Percentiles rank a stretch among this genome's conserved stretches.
phyloP scores from a whole-genome alignment of 2,797 vertebrate species.

The Neopelma chrysocephalum region DNA sequence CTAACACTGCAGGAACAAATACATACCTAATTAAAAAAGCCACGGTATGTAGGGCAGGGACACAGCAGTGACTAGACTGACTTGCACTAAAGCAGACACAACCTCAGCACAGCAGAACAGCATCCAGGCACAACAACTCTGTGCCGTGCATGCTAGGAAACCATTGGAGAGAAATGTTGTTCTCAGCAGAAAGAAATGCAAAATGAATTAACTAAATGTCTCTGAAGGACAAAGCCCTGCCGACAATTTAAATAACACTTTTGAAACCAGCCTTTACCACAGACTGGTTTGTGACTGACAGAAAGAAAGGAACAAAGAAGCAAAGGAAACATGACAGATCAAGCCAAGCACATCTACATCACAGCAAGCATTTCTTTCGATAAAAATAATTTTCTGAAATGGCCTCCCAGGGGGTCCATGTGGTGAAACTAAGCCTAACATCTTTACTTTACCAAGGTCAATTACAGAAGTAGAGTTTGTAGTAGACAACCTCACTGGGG shows the following conservation, averaged over 20 bases:
- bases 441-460: neutral
- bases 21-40: constrained; percentile 37
- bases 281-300: constrained; percentile 6
- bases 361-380: neutral
- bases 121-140: neutral
- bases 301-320: constrained; percentile 22
- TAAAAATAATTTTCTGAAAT: constrained; percentile 26
- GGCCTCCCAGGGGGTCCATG: neutral
- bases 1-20: constrained; percentile 35
- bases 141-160: neutral
- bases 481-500: neutral
- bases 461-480: neutral
- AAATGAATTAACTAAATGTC: constrained; percentile 17
- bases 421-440: neutral
- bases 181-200: constrained; percentile 35
- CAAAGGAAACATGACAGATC: neutral
- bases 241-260: constrained; percentile 19
- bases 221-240: constrained; percentile 27
- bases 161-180: neutral
- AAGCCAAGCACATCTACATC: neutral
- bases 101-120: neutral
- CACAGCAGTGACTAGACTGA: neutral
- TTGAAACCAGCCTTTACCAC: constrained; percentile 13
- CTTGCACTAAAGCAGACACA: neutral
- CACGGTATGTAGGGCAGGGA: neutral